Conservation (phyloP, 2,888 invertebrate species). For the Drosophila paucipuncta region DNA sequence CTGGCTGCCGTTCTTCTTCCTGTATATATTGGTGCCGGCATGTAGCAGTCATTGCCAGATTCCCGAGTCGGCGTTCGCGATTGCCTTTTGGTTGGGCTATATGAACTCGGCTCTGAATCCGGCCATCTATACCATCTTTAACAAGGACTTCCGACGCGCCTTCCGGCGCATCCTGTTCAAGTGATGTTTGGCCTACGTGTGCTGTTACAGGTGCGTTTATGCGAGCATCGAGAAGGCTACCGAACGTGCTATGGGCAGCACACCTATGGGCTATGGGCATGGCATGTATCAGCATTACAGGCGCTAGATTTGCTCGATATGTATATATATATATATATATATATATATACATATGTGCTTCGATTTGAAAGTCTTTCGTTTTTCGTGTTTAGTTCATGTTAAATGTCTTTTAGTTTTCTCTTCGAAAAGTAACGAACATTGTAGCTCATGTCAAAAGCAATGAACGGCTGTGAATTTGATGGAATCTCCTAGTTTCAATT, state of each 20-base stretch:
- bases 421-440: constrained; percentile 74
- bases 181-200: constrained; percentile 95
- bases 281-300: constrained; percentile 84
- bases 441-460: constrained; percentile 84
- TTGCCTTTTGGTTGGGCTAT: constrained; percentile 98
- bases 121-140: constrained; percentile 98
- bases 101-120: constrained; percentile 98
- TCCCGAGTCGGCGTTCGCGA: constrained; percentile 93
- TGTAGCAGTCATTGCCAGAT: constrained; percentile 90
- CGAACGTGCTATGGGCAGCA: constrained; percentile 86
- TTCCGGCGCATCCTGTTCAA: constrained; percentile 98
- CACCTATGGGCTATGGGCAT: constrained; percentile 85
- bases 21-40: constrained; percentile 94
- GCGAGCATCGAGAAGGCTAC: constrained; percentile 86
- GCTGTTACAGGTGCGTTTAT: constrained; percentile 91
- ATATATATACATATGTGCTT: not conserved
- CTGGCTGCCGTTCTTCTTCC: constrained; percentile 99
- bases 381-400: not conserved
- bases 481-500: constrained; percentile 72
- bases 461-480: constrained; percentile 84
- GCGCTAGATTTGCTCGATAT: constrained; percentile 83
- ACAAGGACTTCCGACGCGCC: constrained; percentile 98
- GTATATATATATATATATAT: not conserved
- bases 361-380: not conserved
- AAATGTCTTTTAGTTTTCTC: constrained; percentile 1